A percentile compares a stretch with the other conserved stretches of the same genome.
Conservation (phyloP, 2,888 invertebrate genomes). For the Epiperipatus broadwayi region DNA sequence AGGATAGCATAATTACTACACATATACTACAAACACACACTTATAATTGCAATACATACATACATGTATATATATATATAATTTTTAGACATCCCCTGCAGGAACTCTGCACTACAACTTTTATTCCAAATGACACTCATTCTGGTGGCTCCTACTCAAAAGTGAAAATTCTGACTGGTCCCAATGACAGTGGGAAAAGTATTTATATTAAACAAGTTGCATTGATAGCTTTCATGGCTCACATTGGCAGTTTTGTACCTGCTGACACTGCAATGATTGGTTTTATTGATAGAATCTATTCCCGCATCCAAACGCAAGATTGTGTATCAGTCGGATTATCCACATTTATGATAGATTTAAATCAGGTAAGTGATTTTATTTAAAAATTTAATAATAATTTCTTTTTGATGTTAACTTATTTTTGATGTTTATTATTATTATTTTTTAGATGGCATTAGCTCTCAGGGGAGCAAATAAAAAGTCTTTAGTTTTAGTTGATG, state of each 20-base stretch:
- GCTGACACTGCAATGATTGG: slow-evolving; percentile 52
- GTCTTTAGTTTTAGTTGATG: slow-evolving; percentile 63
- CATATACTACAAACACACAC: slow-evolving; percentile 7
- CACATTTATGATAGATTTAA: slow-evolving; percentile 62
- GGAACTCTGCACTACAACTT: slow-evolving; percentile 42
- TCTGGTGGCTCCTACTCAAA: slow-evolving; percentile 36
- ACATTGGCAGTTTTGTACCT: slow-evolving; percentile 73
- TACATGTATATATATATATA: too few relatives aligned
- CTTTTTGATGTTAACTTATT: too few relatives aligned
- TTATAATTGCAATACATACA: slow-evolving; percentile 6
- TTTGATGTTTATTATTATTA: too few relatives aligned
- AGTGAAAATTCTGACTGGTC: slow-evolving; percentile 64
- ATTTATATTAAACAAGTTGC: slow-evolving; percentile 70
- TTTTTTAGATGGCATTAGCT: slow-evolving; percentile 46
- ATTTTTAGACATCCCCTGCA: slow-evolving; percentile 48
- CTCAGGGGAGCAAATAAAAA: slow-evolving; percentile 41
- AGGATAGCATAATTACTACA: too few relatives aligned
- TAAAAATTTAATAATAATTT: not conserved
- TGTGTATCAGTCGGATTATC: slow-evolving; percentile 58
- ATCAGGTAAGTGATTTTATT: slow-evolving; percentile 41
- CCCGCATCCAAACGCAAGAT: slow-evolving; percentile 53
- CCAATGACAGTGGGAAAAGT: slow-evolving; percentile 80
- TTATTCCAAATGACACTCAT: slow-evolving; percentile 50
- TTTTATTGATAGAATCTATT: slow-evolving; percentile 48
- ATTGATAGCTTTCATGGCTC: slow-evolving; percentile 60